phyloP scores from a whole-genome alignment of 2,888 invertebrate species.

The Mesochorus sp. region DNA sequence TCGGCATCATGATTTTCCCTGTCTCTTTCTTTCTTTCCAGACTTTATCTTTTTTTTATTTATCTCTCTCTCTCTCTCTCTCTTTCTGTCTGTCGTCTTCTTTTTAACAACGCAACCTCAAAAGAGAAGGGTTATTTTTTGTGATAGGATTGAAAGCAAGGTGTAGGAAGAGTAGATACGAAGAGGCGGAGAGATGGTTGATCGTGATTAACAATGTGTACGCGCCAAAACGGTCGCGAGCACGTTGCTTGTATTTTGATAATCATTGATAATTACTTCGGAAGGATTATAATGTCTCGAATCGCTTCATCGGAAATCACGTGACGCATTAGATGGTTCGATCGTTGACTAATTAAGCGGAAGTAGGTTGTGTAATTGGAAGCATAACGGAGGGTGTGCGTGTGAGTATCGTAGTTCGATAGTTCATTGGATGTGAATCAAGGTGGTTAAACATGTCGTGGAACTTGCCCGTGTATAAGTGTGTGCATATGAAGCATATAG shows the following conservation, averaged over 20 bases:
- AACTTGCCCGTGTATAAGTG: not conserved
- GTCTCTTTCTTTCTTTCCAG: not conserved
- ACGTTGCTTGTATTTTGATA: slow-evolving; percentile 61
- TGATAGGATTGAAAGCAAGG: slow-evolving; percentile 5
- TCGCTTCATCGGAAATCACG: slow-evolving; percentile 6
- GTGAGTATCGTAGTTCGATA: slow-evolving; percentile 15
- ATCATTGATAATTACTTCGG: slow-evolving; percentile 3
- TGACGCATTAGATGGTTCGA: slow-evolving; percentile 1
- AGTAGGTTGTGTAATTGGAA: slow-evolving; percentile 37
- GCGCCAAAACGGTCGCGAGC: slow-evolving; percentile 56
- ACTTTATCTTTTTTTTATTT: not conserved
- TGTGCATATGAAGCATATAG: slow-evolving; percentile 4
- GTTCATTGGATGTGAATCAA: slow-evolving; percentile 41
- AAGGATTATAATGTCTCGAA: slow-evolving; percentile 3
- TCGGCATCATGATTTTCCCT: slow-evolving; percentile 36
- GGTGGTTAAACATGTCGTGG: slow-evolving; percentile 45
- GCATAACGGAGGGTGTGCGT: slow-evolving; percentile 4
- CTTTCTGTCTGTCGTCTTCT: slow-evolving; percentile 2
- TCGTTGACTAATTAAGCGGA: slow-evolving; percentile 46
- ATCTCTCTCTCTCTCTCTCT: not conserved
- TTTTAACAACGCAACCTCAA: slow-evolving; percentile 5
- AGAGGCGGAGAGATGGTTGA: slow-evolving; percentile 30
- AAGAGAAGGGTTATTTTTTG: not conserved
- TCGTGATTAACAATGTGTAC: slow-evolving; percentile 64
- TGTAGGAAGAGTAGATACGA: not conserved